Evolutionary conservation across 2,888 invertebrate species (phyloP), one percentile per base, ranked within the genome.

Genomic region (Nymphalis polychloros): DNA sequence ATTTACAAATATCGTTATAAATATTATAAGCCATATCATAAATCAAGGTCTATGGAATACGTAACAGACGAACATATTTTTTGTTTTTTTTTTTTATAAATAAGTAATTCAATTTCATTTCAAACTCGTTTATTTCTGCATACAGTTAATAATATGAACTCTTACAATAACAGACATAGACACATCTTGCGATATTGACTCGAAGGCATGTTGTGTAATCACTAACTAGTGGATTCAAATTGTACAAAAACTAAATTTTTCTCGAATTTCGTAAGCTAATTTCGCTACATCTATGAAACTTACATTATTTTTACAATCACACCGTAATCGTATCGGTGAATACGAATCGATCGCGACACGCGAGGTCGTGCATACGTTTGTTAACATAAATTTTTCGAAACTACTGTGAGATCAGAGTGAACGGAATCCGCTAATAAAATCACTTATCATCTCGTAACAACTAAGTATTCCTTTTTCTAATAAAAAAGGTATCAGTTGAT

Each of bases 171-270:
- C 75, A 76, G 69, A 73, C 74, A 69, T 73, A 76, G 75, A 72
- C 74, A 73, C 69, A 69, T 63, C 41, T 68, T 60, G 74, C 75
- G 71, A 71, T 75, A 72, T 80, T 77, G 73, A 77, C 75, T 78
- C 73, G 68, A 81, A 79, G 79, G 79, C 81, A 77, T 78, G 80
- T 80, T 76, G 83, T 85, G 85, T 84, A 68, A 69, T 72, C 81
- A 81, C 84, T 85, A 87, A 84, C 85, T 88, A 88, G 86, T 88
- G 87, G 84, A 81, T 83, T 80, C 77, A 79, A 83, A 84, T 89
- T 86, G 90, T 92, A 92, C 86, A 92, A 92, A 91, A 91, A 88
- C 90, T 90, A 90, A 84, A 85, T 84, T 1, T n/a, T 83, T 82
- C 69, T 83, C 81, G 82, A 84, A 85, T 81, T 78, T 80, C 82